Evolutionary conservation across 2,797 vertebrate species (phyloP).

Genomic region (Sandelia bainsii): DNA sequence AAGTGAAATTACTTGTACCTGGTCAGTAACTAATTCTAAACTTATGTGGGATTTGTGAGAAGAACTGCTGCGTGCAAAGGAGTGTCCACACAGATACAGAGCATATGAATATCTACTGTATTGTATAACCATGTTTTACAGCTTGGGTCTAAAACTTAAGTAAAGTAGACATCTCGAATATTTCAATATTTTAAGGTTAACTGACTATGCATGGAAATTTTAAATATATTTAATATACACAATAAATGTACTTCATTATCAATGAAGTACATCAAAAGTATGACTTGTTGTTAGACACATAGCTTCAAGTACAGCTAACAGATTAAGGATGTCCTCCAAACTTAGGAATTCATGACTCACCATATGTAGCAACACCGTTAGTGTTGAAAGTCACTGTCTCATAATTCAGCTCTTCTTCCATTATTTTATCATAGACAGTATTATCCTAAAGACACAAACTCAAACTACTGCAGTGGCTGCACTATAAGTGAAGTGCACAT

Average conservation of each 20-base stretch:
- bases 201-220: neutral
- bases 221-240: neutral
- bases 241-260: no score
- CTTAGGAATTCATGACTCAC: constrained; percentile 35
- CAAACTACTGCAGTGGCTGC: rapidly evolving
- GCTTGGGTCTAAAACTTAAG: neutral
- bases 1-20: no score
- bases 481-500: no score
- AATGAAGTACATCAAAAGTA: no score
- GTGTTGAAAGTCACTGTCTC: constrained; percentile 50
- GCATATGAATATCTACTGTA: neutral
- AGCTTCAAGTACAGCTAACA: neutral
- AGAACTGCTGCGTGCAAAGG: no score
- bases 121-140: neutral
- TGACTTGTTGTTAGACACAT: neutral
- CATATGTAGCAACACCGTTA: neutral
- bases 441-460: neutral
- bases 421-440: neutral
- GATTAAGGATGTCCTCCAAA: neutral
- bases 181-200: neutral
- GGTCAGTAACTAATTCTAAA: no score
- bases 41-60: no score
- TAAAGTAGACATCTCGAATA: neutral
- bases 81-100: neutral
- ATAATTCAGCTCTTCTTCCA: constrained; percentile 72